A percentile compares a stretch with the other conserved stretches of the same genome.
Evolutionary conservation across 2,888 invertebrate species (phyloP).

Genomic region (Boloria euphrosyne): DNA sequence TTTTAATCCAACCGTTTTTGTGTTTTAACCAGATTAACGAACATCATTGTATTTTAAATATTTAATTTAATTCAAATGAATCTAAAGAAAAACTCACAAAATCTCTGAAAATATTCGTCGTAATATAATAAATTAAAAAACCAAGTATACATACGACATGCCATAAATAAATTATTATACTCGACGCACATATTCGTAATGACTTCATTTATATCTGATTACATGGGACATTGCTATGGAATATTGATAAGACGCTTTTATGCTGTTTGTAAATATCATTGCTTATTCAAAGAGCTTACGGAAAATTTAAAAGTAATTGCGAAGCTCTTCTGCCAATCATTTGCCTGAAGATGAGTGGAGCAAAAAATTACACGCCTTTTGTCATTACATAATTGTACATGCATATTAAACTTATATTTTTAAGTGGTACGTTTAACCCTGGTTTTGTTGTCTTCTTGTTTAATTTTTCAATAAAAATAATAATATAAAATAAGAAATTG

Average conservation of each 20-base stretch:
- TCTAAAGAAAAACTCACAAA: too few species aligned
- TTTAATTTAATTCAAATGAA: too few species aligned
- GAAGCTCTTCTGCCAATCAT: slow-evolving; percentile 7
- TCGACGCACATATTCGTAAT: slow-evolving; percentile 55
- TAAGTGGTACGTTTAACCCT: too few species aligned
- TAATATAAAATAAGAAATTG: too few species aligned
- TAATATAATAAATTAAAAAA: too few species aligned
- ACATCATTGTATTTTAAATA: too few species aligned
- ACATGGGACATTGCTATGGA: slow-evolving; percentile 52
- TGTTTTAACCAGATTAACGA: too few species aligned
- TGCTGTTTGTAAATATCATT: slow-evolving; percentile 40
- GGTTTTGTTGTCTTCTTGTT: too few species aligned
- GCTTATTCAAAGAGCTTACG: slow-evolving; percentile 33
- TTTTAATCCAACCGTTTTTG: too few species aligned
- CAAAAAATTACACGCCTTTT: slow-evolving; percentile 1
- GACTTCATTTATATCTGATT: slow-evolving; percentile 63
- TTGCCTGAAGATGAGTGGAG: slow-evolving; percentile 8
- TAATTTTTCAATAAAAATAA: too few species aligned
- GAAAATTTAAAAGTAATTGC: slow-evolving; percentile 18
- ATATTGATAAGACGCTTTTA: slow-evolving; percentile 56
- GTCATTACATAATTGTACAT: not conserved
- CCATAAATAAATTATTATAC: slow-evolving; percentile 54
- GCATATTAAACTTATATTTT: too few species aligned
- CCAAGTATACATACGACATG: slow-evolving; percentile 17
- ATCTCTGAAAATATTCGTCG: too few species aligned